Evolutionary conservation across 2,888 invertebrate genomes (phyloP).

Genomic region (Agrotis segetum): DNA sequence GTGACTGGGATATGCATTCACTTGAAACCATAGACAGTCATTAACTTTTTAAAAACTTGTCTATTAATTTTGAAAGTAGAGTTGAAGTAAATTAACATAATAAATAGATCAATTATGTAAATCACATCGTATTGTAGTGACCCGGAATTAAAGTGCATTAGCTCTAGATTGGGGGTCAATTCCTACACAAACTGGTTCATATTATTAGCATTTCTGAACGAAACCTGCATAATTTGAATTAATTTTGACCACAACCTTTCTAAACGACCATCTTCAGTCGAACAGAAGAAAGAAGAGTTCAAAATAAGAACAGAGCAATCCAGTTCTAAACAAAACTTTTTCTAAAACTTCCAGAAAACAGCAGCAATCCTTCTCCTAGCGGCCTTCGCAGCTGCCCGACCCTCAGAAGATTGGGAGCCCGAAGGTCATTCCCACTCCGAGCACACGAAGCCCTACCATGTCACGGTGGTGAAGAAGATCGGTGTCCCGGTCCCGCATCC

Average conservation of each 20-base stretch:
- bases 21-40: conserved; percentile 15
- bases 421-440: conserved; percentile 93
- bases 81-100: not conserved
- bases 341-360: conserved; percentile 79
- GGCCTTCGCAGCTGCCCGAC: conserved; percentile 77
- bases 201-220: not conserved
- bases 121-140: not conserved
- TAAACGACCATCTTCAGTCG: too few species aligned
- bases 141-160: not conserved
- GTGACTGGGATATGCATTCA: conserved; percentile 15
- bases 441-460: conserved; percentile 93
- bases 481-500: conserved; percentile 94
- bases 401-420: conserved; percentile 88
- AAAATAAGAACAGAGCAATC: not conserved
- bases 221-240: not conserved
- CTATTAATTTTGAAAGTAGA: not conserved
- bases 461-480: conserved; percentile 93
- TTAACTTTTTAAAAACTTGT: not conserved
- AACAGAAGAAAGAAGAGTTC: too few species aligned
- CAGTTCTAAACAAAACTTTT: not conserved
- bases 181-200: not conserved
- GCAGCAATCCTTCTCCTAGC: conserved; percentile 82
- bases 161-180: not conserved
- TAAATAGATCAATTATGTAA: not conserved
- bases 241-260: not conserved